phyloP scores from a whole-genome alignment of 2,888 invertebrate species.

The Tolmerus cingulatus region DNA sequence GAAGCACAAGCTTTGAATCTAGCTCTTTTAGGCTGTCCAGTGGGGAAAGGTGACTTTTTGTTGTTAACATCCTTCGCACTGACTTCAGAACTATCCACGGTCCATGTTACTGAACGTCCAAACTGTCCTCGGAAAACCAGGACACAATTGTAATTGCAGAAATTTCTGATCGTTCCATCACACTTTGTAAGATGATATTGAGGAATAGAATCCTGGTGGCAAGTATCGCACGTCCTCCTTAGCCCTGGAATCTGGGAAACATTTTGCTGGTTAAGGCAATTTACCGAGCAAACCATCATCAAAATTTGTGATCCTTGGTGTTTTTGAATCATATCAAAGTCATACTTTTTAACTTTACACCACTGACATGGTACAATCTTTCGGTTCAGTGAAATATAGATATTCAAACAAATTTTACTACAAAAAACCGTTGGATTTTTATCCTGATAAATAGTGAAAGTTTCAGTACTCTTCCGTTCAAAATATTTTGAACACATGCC shows the following conservation, averaged over 20 bases:
- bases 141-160: slow-evolving; percentile 84
- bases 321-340: slow-evolving; percentile 92
- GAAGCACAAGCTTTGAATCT: slow-evolving; percentile 53
- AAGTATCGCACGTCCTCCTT: slow-evolving; percentile 77
- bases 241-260: slow-evolving; percentile 80
- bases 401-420: slow-evolving; percentile 87
- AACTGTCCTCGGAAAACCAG: slow-evolving; percentile 79
- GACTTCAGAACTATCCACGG: slow-evolving; percentile 57
- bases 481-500: slow-evolving; percentile 87
- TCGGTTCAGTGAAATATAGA: slow-evolving; percentile 84
- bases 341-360: slow-evolving; percentile 96
- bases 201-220: slow-evolving; percentile 73
- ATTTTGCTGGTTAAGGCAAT: slow-evolving; percentile 84
- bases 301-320: slow-evolving; percentile 70
- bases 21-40: slow-evolving; percentile 66
- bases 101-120: slow-evolving; percentile 64
- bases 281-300: slow-evolving; percentile 85
- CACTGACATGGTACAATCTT: slow-evolving; percentile 92
- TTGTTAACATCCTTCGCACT: slow-evolving; percentile 50
- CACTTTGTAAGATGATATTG: slow-evolving; percentile 87
- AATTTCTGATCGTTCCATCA: slow-evolving; percentile 82
- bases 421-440: slow-evolving; percentile 80
- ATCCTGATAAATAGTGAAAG: slow-evolving; percentile 77
- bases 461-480: slow-evolving; percentile 73
- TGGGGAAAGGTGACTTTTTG: slow-evolving; percentile 63